These are phyloP conservation scores for Indicator indicator DNA, from an alignment of 2,113 vertebrate species.

Conservation along the genomic window DNA sequence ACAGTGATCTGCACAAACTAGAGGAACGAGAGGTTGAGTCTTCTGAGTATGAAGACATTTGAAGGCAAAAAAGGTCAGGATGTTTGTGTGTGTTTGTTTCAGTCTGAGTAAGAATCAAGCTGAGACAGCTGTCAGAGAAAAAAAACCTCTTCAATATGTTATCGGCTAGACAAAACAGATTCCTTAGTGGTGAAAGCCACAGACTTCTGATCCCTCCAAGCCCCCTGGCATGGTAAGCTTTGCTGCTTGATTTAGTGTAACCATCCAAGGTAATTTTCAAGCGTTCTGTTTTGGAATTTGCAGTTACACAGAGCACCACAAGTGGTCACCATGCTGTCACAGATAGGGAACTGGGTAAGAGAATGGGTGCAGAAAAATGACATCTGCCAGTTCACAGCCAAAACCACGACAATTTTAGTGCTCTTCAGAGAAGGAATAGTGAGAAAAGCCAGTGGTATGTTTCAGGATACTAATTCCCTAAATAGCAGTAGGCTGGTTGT, in stretches of 20 bases:
- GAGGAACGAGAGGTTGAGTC: not conserved
- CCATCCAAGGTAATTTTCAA: not conserved
- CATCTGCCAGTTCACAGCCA: not conserved
- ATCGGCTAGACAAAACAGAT: not conserved
- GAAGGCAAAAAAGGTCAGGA: not conserved
- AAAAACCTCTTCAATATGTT: not conserved
- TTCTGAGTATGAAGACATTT: not conserved
- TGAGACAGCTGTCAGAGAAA: not conserved
- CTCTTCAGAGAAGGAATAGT: not conserved
- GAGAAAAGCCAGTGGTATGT: not conserved
- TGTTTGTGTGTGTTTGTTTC: too few species aligned
- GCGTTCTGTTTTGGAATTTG: not conserved
- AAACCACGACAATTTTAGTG: not conserved
- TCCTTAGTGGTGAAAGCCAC: not conserved
- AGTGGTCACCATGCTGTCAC: not conserved
- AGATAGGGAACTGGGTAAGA: not conserved
- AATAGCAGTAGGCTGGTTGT: not conserved
- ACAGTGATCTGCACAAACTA: not conserved
- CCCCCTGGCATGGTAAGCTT: not conserved
- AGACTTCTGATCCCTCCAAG: not conserved
- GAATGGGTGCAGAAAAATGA: not conserved
- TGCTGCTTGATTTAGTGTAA: not conserved
- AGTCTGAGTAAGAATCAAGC: too few species aligned
- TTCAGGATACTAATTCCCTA: not conserved
- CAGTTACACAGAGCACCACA: not conserved